phyloP scores from a whole-genome alignment of 2,113 vertebrate species.

The Numenius arquata region DNA sequence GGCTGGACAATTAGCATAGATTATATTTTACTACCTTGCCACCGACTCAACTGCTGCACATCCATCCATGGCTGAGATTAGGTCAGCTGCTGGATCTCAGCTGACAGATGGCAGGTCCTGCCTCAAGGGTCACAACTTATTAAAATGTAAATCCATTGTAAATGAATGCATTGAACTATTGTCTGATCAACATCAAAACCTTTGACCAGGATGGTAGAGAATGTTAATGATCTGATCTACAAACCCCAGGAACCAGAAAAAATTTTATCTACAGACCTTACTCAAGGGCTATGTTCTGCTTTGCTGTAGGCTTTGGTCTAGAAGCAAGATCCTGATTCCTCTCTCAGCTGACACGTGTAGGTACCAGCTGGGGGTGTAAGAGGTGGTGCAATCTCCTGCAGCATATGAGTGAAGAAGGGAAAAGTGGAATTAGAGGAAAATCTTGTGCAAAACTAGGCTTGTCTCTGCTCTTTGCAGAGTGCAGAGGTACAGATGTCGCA shows the following conservation, averaged over 20 bases:
- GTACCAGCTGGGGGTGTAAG: not conserved
- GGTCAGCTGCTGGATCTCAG: not conserved
- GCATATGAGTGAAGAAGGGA: not conserved
- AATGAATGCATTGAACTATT: not conserved
- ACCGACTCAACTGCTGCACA: not conserved
- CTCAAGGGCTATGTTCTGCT: not conserved
- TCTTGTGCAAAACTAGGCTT: not conserved
- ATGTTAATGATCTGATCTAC: conserved; percentile 10
- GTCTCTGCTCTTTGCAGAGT: not conserved
- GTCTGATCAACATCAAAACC: not conserved
- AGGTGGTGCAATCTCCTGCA: not conserved
- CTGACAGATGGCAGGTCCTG: conserved; percentile 22
- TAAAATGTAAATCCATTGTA: conserved; percentile 28
- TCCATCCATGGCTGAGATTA: not conserved
- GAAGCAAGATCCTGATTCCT: not conserved
- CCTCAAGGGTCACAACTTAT: conserved; percentile 15
- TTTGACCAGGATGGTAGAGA: not conserved
- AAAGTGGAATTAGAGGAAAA: not conserved
- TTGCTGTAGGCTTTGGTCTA: not conserved
- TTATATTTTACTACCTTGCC: not conserved
- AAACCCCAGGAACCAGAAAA: not conserved
- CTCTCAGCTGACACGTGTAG: not conserved
- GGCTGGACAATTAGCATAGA: not conserved
- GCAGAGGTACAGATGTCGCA: rapidly evolving
- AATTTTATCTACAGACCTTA: too few species aligned